Conservation (phyloP, 2,888 invertebrate genomes). For the Drosophila kanekoi region DNA sequence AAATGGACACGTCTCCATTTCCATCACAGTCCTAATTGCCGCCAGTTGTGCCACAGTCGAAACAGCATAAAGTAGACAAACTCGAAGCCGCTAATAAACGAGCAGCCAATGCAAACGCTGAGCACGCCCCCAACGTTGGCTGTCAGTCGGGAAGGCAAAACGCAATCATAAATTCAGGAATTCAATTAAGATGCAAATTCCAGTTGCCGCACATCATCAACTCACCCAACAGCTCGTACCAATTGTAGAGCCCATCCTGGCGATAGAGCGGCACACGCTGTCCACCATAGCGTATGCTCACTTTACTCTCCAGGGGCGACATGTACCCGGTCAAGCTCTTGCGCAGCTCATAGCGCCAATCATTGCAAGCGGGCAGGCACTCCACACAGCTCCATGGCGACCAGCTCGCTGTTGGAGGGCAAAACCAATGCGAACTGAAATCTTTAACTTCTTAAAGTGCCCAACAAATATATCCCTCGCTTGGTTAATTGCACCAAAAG, state of each 20-base stretch:
- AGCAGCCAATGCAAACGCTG: slow-evolving; percentile 82
- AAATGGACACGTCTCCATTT: slow-evolving; percentile 3
- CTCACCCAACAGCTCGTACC: slow-evolving; percentile 81
- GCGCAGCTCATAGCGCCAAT: slow-evolving; percentile 59
- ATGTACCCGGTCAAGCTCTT: slow-evolving; percentile 49
- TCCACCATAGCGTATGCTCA: slow-evolving; percentile 60
- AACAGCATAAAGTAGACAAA: slow-evolving; percentile 74
- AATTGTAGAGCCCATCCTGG: slow-evolving; percentile 69
- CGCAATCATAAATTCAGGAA: slow-evolving; percentile 2
- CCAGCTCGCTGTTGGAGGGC: slow-evolving; percentile 30
- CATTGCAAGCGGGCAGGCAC: slow-evolving; percentile 75
- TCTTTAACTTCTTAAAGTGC: not conserved
- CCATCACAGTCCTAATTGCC: slow-evolving; percentile 25
- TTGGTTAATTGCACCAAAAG: not conserved
- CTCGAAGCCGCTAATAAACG: slow-evolving; percentile 81
- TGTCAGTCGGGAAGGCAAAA: slow-evolving; percentile 21
- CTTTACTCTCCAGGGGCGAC: slow-evolving; percentile 24
- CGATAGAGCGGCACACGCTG: slow-evolving; percentile 56
- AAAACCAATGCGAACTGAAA: not conserved
- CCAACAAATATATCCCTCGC: not conserved
- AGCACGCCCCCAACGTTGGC: slow-evolving; percentile 82
- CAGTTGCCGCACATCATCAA: slow-evolving; percentile 10
- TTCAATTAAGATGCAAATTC: not conserved
- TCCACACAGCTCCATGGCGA: slow-evolving; percentile 52
- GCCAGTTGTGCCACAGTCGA: slow-evolving; percentile 67